Evolutionary conservation across 2,113 vertebrate genomes (phyloP).

Genomic region (Halcyon malimbica): DNA sequence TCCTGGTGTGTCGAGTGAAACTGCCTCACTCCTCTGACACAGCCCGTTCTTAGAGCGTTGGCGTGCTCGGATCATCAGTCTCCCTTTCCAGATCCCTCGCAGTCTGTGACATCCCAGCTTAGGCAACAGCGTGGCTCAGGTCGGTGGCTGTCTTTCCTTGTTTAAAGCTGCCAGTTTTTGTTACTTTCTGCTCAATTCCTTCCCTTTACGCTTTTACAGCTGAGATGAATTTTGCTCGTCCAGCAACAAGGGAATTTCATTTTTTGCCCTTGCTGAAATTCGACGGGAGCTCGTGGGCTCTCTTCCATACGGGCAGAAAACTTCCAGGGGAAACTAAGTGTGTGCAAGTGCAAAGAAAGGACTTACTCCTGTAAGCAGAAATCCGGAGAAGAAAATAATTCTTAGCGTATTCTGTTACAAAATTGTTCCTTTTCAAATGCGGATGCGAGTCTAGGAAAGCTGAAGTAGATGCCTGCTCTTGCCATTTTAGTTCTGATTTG

Average conservation of each 20-base stretch:
- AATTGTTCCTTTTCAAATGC: background rate
- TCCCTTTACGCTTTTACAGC: background rate
- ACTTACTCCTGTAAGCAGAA: background rate
- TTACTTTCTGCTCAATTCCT: background rate
- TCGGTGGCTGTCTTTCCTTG: background rate
- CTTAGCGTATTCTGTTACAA: background rate
- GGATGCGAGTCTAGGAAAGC: background rate
- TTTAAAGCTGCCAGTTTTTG: background rate
- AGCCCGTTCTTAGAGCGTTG: background rate
- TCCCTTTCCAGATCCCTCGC: background rate
- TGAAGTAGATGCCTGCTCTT: background rate
- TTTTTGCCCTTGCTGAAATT: background rate
- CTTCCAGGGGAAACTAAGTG: background rate
- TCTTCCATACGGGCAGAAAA: background rate
- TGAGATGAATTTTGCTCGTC: background rate
- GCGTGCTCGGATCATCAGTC: background rate
- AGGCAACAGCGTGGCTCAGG: background rate
- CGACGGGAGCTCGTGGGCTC: background rate
- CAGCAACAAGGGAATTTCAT: background rate
- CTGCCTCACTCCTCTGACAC: background rate
- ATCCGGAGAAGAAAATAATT: fast-evolving
- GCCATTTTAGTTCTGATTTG: background rate
- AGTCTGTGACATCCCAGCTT: background rate
- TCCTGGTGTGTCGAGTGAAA: background rate
- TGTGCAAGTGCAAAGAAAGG: background rate